These are phyloP conservation scores for Ochropleura plecta DNA, from an alignment of 2,888 invertebrate genomes.

Conservation along the genomic window DNA sequence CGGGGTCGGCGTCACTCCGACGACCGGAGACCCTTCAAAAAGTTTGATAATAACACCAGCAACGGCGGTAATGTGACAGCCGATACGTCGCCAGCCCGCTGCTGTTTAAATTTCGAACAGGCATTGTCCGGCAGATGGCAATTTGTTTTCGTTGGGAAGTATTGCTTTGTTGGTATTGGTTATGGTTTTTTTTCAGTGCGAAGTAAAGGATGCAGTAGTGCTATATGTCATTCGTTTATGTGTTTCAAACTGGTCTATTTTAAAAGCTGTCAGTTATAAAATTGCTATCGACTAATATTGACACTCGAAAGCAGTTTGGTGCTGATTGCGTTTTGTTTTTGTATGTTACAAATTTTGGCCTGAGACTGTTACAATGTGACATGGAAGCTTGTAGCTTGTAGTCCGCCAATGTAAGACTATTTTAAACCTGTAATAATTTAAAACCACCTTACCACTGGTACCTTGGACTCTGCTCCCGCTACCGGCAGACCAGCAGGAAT, in stretches of 20 bases:
- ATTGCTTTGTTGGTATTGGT: slow-evolving; percentile 33
- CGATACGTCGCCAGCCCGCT: slow-evolving; percentile 88
- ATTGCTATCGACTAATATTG: background rate
- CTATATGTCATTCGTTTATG: background rate
- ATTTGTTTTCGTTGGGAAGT: slow-evolving; percentile 54
- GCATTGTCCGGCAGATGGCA: slow-evolving; percentile 68
- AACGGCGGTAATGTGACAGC: slow-evolving; percentile 88
- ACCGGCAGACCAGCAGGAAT: too few relatives aligned
- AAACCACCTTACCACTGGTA: too few relatives aligned
- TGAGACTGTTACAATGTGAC: background rate
- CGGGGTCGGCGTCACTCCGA: slow-evolving; percentile 81
- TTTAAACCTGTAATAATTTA: background rate
- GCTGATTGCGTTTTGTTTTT: background rate
- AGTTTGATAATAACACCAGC: slow-evolving; percentile 89
- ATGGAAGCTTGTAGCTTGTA: background rate
- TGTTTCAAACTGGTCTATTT: background rate
- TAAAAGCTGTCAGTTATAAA: background rate
- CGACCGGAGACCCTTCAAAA: slow-evolving; percentile 89
- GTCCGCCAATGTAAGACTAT: background rate
- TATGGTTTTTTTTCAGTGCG: slow-evolving; percentile 6
- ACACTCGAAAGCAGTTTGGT: background rate
- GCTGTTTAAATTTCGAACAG: slow-evolving; percentile 83
- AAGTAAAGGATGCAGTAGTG: background rate
- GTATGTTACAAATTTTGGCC: background rate
- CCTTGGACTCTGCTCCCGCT: too few relatives aligned